Evolutionary conservation across 2,113 vertebrate species (phyloP), one percentile per base, ranked within the genome.

Genomic region (Anhinga anhinga): DNA sequence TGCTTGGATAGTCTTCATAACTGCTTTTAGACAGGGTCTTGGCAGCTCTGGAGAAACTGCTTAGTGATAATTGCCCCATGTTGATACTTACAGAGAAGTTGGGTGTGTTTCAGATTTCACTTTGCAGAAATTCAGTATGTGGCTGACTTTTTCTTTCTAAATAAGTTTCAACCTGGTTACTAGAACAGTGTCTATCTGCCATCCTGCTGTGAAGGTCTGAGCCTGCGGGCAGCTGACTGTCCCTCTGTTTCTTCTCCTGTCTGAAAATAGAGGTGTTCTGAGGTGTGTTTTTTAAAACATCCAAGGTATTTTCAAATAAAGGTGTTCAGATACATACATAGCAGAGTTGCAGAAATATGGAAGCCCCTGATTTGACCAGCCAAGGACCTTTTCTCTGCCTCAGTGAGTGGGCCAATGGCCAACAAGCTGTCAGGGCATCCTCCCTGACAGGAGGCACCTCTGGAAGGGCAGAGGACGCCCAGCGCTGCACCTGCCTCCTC

Each of bases 321-420:
- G 13, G 4, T 1, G 4, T 65, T 85, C 26, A 47, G 59, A 40
- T 47, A 42, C 11, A 73, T 19, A 21, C 13, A n/a, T 25, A 63
- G 13, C 18, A 56, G 34, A 77, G 5, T 13, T 38, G 23, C 15
- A 80, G 63, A 87, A 66, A 34, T 58, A 36, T 36, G 5, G 4
- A 5, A 9, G 1, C 3, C 59, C 5, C 27, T 63, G 26, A n/a
- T 92, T 59, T 82, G 34, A 63, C 25, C 18, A 90, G 15, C 34
- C 2, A 7, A n/a, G 26, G 20, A 32, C 8, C 7, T 53, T 82
- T 86, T 70, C 29, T 42, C 40, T 56, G 18, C 36, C 19, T 71
- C 32, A n/a, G 22, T 11, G 16, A 58, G 11, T 2, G 4, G 12
- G 7, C 13, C 0, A 0, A 36, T 67, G 38, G 34, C 45, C 23